Base-by-base conservation (phyloP, 2,113 vertebrate genomes). In the Chroicocephalus ridibundus region DNA sequence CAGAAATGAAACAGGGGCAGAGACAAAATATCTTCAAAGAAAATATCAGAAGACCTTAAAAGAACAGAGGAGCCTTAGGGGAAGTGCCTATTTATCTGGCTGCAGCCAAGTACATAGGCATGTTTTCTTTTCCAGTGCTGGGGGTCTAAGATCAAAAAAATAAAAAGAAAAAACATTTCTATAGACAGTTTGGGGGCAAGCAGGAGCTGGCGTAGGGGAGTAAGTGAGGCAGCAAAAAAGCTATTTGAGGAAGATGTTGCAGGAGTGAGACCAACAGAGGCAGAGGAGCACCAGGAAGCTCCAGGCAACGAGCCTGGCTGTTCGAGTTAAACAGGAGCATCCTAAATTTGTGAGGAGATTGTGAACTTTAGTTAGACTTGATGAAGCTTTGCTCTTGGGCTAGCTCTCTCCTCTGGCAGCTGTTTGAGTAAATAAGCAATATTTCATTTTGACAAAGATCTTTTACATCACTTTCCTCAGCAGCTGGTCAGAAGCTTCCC, bases 11-110 rank as follows among this genome's bases (percentile, higher is more conserved):
- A 93, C 3, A 40, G 80, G 14, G 25, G 31, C 36, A 87, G 49
- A 89, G 88, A 93, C 70, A 94, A 95, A 89, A 80, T 70, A 89
- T 88, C 78, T 95, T 97, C 87, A 94, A 93, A 96, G 78, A 83
- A 88, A 93, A 87, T 91, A 82, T 77, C 84, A 90, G 78, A 90
- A 85, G 62, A 25, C 38, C 70, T 95, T 93, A 81, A 91, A 91
- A 94, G 75, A 95, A 81, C 70, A 96, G 66, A 86, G 38, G n/a
- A 69, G 32, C 58, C 31, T 70, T 77, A 82, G 38, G n/a, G 81
- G 91, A 96, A 95, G 42, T 90, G 51, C 29, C 44, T 94, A 86
- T 88, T 93, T 95, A 82, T 93, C 70, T 60, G 42, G 40, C 60
- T 78, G 70, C 29, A 95, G 69, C 42, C 86, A 86, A 83, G 47